Evolutionary conservation across 2,888 invertebrate species (phyloP).

Genomic region (Oligia fasciuncula): DNA sequence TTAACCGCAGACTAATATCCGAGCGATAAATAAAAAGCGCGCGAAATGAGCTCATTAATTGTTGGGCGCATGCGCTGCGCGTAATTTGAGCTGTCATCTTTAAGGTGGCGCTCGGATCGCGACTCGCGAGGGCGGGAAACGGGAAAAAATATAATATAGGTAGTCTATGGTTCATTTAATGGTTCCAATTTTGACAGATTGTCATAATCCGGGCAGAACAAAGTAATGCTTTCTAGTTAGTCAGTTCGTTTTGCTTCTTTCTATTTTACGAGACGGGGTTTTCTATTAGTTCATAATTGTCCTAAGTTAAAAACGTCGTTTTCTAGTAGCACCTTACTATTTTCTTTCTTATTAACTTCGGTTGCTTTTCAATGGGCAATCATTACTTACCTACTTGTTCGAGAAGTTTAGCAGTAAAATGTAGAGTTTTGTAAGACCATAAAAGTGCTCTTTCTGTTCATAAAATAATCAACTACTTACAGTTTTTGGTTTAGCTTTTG

Average conservation of each 20-base stretch:
- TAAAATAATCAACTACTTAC: not conserved
- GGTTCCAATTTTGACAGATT: constrained; percentile 5
- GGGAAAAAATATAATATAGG: constrained; percentile 24
- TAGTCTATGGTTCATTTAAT: too few species aligned
- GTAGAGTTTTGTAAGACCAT: not conserved
- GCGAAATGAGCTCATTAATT: constrained; percentile 87
- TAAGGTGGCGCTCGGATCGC: constrained; percentile 73
- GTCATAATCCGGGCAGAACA: not conserved
- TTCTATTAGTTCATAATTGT: not conserved
- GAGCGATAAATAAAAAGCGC: constrained; percentile 83
- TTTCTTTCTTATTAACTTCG: not conserved
- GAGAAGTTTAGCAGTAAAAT: constrained; percentile 10
- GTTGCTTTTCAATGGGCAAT: not conserved
- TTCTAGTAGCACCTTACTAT: constrained; percentile 2
- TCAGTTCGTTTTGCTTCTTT: not conserved
- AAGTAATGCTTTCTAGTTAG: too few species aligned
- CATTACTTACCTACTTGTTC: not conserved
- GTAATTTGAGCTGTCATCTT: constrained; percentile 84
- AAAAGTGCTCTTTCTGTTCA: not conserved
- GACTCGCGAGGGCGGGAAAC: constrained; percentile 24
- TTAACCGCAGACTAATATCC: constrained; percentile 77
- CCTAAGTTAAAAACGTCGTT: not conserved
- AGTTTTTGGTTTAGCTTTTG: not conserved
- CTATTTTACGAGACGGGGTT: constrained; percentile 1
- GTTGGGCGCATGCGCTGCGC: constrained; percentile 74